phyloP scores from a whole-genome alignment of 2,113 vertebrate genomes.

The Harpagus bidentatus region DNA sequence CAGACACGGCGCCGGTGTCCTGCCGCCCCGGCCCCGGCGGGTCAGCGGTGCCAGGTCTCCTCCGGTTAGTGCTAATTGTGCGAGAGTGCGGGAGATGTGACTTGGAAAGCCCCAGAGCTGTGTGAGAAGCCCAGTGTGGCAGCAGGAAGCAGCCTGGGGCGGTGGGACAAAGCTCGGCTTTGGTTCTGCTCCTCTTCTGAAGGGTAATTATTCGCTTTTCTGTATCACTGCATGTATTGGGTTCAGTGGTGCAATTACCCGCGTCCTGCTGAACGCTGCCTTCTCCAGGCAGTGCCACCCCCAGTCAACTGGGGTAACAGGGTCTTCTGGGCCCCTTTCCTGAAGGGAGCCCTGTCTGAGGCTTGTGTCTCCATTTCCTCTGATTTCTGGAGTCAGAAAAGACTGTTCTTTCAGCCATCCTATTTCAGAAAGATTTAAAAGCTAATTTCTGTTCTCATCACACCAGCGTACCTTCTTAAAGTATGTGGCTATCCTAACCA shows the following conservation, averaged over 20 bases:
- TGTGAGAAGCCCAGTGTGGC: not conserved
- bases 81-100: fast-evolving
- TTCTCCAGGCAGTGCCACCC: not conserved
- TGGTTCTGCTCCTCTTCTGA: not conserved
- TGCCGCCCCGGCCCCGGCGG: fast-evolving
- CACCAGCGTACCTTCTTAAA: not conserved
- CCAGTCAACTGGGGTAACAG: not conserved
- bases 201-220: not conserved
- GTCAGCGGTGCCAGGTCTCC: fast-evolving
- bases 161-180: not conserved
- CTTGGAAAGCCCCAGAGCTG: not conserved
- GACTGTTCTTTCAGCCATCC: not conserved
- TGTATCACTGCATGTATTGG: not conserved
- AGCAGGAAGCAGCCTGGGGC: not conserved
- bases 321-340: not conserved
- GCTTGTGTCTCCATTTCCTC: not conserved
- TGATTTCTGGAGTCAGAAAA: not conserved
- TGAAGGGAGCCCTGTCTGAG: not conserved
- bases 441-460: not conserved
- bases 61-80: not conserved
- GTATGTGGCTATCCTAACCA: not conserved
- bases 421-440: not conserved
- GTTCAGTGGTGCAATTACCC: not conserved
- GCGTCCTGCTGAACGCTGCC: not conserved
- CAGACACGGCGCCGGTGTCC: not conserved